Evolutionary conservation across 2,113 vertebrate species (phyloP).

Genomic region (Cyprichromis sp.): DNA sequence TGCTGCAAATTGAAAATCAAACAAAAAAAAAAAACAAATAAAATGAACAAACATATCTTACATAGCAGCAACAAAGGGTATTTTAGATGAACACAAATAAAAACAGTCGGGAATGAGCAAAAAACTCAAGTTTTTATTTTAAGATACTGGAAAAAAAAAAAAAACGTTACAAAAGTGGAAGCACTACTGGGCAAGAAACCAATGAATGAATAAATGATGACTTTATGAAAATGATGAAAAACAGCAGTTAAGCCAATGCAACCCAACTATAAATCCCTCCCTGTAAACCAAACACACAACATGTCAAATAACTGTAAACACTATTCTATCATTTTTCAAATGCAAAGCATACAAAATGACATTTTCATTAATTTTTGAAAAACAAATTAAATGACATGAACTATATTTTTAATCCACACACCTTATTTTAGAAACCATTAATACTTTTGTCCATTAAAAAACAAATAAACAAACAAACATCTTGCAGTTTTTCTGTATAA

Average conservation of each 20-base stretch:
- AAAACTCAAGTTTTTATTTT: slow-evolving; percentile 43
- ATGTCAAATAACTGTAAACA: not conserved
- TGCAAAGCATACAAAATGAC: not conserved
- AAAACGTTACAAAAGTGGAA: not conserved
- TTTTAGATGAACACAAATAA: not conserved
- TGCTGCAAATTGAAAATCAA: not conserved
- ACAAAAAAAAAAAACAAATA: not conserved
- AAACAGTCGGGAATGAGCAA: not conserved
- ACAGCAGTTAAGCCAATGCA: not conserved
- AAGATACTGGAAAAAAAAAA: not conserved
- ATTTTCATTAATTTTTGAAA: not conserved
- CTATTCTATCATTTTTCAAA: not conserved
- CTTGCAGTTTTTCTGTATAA: not conserved
- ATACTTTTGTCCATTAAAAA: not conserved
- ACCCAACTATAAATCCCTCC: not conserved
- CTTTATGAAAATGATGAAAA: not conserved
- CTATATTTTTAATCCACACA: not conserved
- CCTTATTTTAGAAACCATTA: not conserved
- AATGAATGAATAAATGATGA: not conserved
- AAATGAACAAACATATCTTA: not conserved
- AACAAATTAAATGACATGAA: not conserved
- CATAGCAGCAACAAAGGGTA: not conserved
- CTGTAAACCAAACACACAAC: not conserved
- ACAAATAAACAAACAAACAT: not conserved
- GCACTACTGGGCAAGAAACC: not conserved